Conservation (phyloP, 23 tunicate genomes). For the Clavelina lepadiformis region DNA sequence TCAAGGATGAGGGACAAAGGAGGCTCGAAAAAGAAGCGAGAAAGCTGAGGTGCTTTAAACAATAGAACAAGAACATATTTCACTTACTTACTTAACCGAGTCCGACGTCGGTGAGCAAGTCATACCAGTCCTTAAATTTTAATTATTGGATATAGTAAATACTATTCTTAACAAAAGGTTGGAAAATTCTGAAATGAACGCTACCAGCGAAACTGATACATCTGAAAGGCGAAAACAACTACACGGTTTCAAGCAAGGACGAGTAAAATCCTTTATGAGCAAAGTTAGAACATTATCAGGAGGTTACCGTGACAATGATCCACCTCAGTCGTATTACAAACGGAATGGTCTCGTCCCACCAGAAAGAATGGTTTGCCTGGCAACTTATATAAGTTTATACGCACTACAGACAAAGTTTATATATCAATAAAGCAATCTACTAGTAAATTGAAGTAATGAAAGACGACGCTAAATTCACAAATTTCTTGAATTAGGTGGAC, state of each 20-base stretch:
- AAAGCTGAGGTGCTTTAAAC: too few species aligned
- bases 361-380: slow-evolving; percentile 52
- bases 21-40: slow-evolving; percentile 8
- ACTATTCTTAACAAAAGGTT: too few species aligned
- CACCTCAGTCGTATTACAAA: slow-evolving; percentile 77
- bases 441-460: background rate
- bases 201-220: too few species aligned
- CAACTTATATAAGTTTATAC: background rate
- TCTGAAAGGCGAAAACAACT: slow-evolving; percentile 42
- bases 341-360: slow-evolving; percentile 87
- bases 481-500: slow-evolving; percentile 28
- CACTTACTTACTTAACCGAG: too few species aligned
- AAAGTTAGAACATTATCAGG: slow-evolving; percentile 55
- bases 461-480: background rate
- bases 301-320: slow-evolving; percentile 95
- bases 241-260: slow-evolving; percentile 49
- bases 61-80: too few species aligned
- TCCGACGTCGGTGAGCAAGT: too few species aligned
- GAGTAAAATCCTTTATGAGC: slow-evolving; percentile 36
- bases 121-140: too few species aligned
- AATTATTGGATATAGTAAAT: too few species aligned
- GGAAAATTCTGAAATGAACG: too few species aligned
- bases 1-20: slow-evolving; percentile 22
- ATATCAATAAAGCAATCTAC: background rate
- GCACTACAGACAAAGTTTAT: background rate